phyloP scores from a whole-genome alignment of 2,113 vertebrate genomes.

The Phasianus colchicus region DNA sequence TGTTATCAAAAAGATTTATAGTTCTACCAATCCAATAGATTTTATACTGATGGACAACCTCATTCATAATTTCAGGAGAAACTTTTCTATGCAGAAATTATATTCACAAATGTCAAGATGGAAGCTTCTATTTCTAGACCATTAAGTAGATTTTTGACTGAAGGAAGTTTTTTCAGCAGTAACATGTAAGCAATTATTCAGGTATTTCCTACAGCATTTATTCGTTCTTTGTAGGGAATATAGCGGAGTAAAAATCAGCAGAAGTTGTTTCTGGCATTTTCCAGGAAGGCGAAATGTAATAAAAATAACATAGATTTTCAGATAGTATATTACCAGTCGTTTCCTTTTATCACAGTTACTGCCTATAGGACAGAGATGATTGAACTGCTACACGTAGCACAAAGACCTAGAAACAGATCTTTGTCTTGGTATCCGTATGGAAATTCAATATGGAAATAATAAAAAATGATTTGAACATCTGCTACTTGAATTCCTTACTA shows the following conservation, averaged over 20 bases:
- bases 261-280: constrained; percentile 22
- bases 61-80: not conserved
- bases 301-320: constrained; percentile 19
- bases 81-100: not conserved
- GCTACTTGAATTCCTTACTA: constrained; percentile 71
- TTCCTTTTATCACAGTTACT: constrained; percentile 1
- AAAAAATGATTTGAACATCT: constrained; percentile 73
- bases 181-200: constrained; percentile 38
- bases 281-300: not conserved
- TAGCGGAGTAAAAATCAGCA: not conserved
- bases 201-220: not conserved
- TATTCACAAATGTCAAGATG: not conserved
- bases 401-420: constrained; percentile 47
- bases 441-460: constrained; percentile 60
- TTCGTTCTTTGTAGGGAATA: constrained; percentile 44
- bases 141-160: constrained; percentile 29
- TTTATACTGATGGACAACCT: not conserved
- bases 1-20: not conserved
- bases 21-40: not conserved
- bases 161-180: constrained; percentile 25
- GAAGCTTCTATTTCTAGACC: not conserved
- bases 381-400: constrained; percentile 40
- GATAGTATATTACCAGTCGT: constrained; percentile 6
- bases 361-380: constrained; percentile 2
- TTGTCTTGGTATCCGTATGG: constrained; percentile 40